Base-by-base conservation (phyloP, 2,113 vertebrate species). In the Crotalus helleri region DNA sequence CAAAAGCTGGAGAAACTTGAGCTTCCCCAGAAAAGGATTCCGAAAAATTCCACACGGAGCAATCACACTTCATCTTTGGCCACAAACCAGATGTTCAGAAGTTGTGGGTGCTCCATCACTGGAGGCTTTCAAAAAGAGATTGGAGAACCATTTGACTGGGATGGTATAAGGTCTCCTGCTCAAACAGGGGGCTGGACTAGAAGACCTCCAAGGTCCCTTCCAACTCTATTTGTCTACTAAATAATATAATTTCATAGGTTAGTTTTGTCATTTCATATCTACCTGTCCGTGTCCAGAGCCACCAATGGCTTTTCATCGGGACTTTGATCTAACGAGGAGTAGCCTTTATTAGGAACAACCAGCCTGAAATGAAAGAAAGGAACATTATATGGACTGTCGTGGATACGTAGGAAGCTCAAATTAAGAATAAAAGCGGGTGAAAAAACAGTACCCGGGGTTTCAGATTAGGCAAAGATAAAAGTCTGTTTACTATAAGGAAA, bases 251-350 rank as follows among this genome's bases (percentile, higher is more conserved):
- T 5, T 44, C 24, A 24, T 9, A 24, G 85, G 53, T 55, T 12
- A 57, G 57, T 17, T 51, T 92, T 88, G 59, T 85, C 54, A 54
- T 10, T 93, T 91, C 49, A 29, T 97, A 46, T 81, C 15, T 95
- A 99, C 99, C 99, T 99, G 98, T 99, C 99, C 24, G 99, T 99
- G 97, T 99, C 99, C 97, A 99, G 97, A 93, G 99, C 99, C 96
- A 99, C 99, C 97, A 99, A 96, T 2, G 99, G 99, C 96, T 99
- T 99, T 96, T 99, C 99, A 94, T 99, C 99, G 5, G 99, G 99
- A 95, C 99, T 99, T 98, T 99, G 99, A 96, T 99, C 99, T 98
- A 99, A 98, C 0, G 99, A 99, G 0, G 99, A 99, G 95, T 99
- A 99, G 94, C 99, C 99, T 98, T 99, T 99, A 96, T 99, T 99